Conservation (phyloP, 2,888 invertebrate species). For the Drosophila gaucha region DNA sequence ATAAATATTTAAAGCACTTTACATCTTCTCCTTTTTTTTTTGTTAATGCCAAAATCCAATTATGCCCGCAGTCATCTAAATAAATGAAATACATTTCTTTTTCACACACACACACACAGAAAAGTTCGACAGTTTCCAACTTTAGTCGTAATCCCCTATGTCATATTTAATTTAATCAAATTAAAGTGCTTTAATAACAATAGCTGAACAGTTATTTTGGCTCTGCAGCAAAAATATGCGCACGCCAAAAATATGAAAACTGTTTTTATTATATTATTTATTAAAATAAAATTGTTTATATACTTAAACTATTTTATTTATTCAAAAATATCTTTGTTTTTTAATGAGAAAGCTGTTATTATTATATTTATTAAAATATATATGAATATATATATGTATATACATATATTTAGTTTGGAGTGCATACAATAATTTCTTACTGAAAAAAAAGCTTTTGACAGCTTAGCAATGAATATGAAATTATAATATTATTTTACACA, state of each 20-base stretch:
- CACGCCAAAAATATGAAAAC: background rate
- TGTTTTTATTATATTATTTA: too few relatives aligned
- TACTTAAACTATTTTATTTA: too few relatives aligned
- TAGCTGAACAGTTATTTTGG: slow-evolving; percentile 1
- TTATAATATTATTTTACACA: too few relatives aligned
- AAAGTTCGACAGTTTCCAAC: slow-evolving; percentile 11
- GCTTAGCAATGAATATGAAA: too few relatives aligned
- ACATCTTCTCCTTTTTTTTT: background rate
- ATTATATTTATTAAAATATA: background rate
- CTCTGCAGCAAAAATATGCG: background rate
- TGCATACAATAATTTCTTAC: too few relatives aligned
- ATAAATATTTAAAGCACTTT: slow-evolving; percentile 1
- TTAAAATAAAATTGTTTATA: too few relatives aligned
- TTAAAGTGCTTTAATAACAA: slow-evolving; percentile 11
- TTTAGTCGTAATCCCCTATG: slow-evolving; percentile 1
- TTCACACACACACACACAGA: background rate
- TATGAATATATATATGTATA: background rate
- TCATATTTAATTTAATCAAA: slow-evolving; percentile 13
- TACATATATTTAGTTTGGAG: too few relatives aligned
- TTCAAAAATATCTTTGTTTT: too few relatives aligned
- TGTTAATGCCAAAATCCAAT: slow-evolving; percentile 5
- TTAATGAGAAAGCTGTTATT: too few relatives aligned
- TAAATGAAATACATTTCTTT: slow-evolving; percentile 6
- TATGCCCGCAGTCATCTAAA: background rate
- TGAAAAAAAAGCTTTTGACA: too few relatives aligned